Evolutionary conservation across 2,888 invertebrate species (phyloP), one percentile per base, ranked within the genome.

Genomic region (Drepanosiphum platanoidis): DNA sequence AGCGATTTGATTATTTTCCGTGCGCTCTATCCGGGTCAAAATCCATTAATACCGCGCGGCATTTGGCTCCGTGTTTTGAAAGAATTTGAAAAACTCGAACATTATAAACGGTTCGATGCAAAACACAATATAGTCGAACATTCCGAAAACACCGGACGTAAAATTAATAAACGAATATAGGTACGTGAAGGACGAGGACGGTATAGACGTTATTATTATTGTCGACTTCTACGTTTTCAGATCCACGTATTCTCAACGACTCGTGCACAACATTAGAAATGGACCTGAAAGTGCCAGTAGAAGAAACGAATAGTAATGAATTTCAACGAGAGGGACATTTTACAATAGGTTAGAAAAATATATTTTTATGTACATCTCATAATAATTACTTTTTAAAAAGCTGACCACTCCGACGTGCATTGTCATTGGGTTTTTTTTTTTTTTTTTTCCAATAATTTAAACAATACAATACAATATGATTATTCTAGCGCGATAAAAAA

Each of bases 81-180:
- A 80, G 52, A 70, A 80, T 80, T 68, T 34, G 46, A 36, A 70
- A 27, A 70, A 66, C 66, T 80, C 52, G 52, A 52, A 32, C 30
- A 22, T 34, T 1, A 39, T 1, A 39, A 42, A 42, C 46, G 46
- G 46, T 42, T 9, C n/a, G 46, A 34, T 64, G 30, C 39, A 36
- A 46, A 42, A 46, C 39, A 68, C 22, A 68, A 68, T 68, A 34
- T 18, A 22, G 5, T 22, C 11, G 36, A 32, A 80, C 80, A 80
- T 80, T 80, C 70, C 80, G 22, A 58, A 22, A 36, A 71, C 13
- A 71, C 30, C 71, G 15, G n/a, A 36, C 32, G 9, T 79, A 22
- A 66, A 79, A 46, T 68, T 79, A 68, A 79, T 68, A 46, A 79
- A 79, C 27, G 32, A 1, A 15, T 13, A 58, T n/a, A 78, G 7